These are phyloP conservation scores for Orchesella flavescens DNA, from an alignment of 2,888 invertebrate genomes.

Conservation along the genomic window DNA sequence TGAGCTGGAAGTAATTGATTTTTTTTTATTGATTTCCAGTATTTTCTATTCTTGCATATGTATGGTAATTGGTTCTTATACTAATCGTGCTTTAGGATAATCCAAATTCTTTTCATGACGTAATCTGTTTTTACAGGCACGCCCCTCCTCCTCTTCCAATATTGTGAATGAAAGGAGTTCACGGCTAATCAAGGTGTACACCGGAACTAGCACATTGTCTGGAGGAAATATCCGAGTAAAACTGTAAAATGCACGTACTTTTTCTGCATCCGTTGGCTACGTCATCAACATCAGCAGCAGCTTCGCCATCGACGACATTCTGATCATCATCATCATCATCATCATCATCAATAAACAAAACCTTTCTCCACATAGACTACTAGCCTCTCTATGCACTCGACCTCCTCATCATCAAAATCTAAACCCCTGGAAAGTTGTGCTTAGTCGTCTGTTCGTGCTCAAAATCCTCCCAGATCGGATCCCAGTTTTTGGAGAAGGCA, in stretches of 20 bases:
- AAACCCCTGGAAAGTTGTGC: background rate
- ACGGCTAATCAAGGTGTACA: no score
- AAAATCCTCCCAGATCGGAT: conserved; percentile 57
- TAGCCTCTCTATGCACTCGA: conserved; percentile 23
- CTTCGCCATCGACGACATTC: conserved; percentile 5
- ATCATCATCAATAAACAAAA: conserved; percentile 38
- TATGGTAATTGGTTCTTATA: no score
- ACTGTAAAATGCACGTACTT: conserved; percentile 36
- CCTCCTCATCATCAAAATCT: conserved; percentile 16
- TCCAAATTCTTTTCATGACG: no score
- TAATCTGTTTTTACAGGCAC: no score
- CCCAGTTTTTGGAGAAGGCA: conserved; percentile 17
- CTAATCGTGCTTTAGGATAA: no score
- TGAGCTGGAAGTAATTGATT: no score
- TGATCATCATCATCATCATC: conserved; percentile 45
- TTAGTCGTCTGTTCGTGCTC: conserved; percentile 56
- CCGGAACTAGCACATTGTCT: no score
- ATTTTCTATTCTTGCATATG: no score
- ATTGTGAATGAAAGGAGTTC: no score
- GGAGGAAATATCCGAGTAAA: conserved; percentile 1
- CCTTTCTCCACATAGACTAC: conserved; percentile 7
- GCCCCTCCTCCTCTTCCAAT: no score
- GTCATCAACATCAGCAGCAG: conserved; percentile 45
- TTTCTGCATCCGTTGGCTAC: conserved; percentile 28
- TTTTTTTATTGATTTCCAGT: no score